These are phyloP conservation scores for Hippasteria phrygiana DNA, from an alignment of 53 echinoderm and acorn worm species.

Conservation along the genomic window DNA sequence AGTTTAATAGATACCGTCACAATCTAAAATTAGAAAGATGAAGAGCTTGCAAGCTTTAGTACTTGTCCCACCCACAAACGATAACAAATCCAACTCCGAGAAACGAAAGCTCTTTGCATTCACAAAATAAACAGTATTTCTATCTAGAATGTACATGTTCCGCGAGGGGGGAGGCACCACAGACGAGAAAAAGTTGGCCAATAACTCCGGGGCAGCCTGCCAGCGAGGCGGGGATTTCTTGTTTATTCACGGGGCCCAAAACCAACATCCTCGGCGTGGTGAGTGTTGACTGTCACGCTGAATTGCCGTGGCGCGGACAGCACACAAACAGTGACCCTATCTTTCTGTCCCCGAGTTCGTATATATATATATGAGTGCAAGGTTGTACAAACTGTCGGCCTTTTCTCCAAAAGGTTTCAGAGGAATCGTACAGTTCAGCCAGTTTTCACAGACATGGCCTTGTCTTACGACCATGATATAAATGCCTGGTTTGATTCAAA, in stretches of 20 bases:
- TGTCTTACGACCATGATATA: too few relatives aligned
- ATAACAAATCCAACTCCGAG: not conserved
- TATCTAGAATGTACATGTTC: not conserved
- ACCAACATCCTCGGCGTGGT: slow-evolving; percentile 53
- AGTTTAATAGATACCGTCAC: too few relatives aligned
- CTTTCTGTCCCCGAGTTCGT: not conserved
- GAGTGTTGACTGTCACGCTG: slow-evolving; percentile 62
- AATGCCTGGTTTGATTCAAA: too few relatives aligned
- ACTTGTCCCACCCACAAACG: not conserved
- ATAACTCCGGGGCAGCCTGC: slow-evolving; percentile 47
- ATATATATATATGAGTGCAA: not conserved
- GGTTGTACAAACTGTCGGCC: slow-evolving; percentile 43
- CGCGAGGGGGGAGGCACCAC: slow-evolving; percentile 2
- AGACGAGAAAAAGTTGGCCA: not conserved
- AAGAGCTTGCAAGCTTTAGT: too few relatives aligned
- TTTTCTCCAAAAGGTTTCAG: slow-evolving; percentile 15
- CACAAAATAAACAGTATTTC: slow-evolving; percentile 37
- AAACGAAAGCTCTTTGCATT: slow-evolving; percentile 14
- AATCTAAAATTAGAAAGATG: too few relatives aligned
- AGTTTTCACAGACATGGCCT: too few relatives aligned
- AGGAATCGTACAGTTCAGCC: too few relatives aligned
- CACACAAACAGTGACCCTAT: slow-evolving; percentile 25
- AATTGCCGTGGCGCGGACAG: slow-evolving; percentile 49
- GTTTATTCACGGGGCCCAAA: slow-evolving; percentile 61
- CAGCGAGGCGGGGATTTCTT: slow-evolving; percentile 25